Evolutionary conservation across 2,888 invertebrate species (phyloP).

Genomic region (Nysson spinosus): DNA sequence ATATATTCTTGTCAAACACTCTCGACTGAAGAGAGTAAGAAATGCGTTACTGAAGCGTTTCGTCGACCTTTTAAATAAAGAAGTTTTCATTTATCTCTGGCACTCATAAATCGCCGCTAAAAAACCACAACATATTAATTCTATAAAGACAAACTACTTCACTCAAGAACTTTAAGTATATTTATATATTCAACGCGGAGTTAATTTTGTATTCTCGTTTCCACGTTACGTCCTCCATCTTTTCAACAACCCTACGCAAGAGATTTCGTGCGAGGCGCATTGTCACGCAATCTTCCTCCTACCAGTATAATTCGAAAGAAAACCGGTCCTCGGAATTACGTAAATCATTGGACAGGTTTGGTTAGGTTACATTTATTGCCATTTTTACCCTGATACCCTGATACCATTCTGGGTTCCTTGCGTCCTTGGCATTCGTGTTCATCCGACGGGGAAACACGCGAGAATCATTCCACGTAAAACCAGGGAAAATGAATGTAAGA

Average conservation of each 20-base stretch:
- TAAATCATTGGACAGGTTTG: neutral
- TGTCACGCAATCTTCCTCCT: slow-evolving; percentile 21
- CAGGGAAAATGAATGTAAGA: no score
- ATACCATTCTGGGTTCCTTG: neutral
- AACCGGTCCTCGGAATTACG: neutral
- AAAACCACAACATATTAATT: no score
- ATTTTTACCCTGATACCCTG: neutral
- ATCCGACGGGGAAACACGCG: neutral
- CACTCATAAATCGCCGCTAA: no score
- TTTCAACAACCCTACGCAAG: neutral
- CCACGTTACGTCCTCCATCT: neutral
- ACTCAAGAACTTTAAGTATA: no score
- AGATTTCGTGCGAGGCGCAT: slow-evolving; percentile 7
- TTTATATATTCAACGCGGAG: no score
- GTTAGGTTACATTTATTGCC: neutral
- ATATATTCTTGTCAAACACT: no score
- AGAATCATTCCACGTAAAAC: neutral
- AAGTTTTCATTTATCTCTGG: no score
- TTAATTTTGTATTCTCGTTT: no score
- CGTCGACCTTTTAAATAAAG: no score
- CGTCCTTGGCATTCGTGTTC: slow-evolving; percentile 12
- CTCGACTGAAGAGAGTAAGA: no score
- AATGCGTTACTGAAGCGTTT: no score
- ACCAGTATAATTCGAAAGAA: neutral
- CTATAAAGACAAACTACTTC: no score